Conservation (phyloP, 2,797 vertebrate species). For the Danio kyathit region DNA sequence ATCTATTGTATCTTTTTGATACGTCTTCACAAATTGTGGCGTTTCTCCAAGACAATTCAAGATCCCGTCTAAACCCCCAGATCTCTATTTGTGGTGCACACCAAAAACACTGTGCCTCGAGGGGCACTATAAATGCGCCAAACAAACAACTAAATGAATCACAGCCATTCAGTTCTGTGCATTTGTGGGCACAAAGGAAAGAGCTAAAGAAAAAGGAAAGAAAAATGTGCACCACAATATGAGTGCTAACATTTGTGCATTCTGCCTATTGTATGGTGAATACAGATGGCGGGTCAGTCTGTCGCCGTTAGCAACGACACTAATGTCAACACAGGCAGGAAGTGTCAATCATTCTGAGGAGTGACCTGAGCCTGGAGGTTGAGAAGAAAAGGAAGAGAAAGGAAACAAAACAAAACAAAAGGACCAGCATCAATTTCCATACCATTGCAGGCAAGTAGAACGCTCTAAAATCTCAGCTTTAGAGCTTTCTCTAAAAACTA, state of each 20-base stretch:
- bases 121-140: conserved; percentile 43
- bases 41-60: conserved; percentile 56
- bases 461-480: background rate
- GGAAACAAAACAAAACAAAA: background rate
- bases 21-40: conserved; percentile 38
- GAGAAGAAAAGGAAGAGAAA: conserved; percentile 3
- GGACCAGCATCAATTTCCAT: background rate
- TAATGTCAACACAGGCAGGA: conserved; percentile 1
- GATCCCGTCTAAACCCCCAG: conserved; percentile 56
- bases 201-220: background rate
- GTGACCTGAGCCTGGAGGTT: conserved; percentile 1
- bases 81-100: conserved; percentile 18
- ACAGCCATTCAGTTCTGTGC: conserved; percentile 45
- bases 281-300: conserved; percentile 1
- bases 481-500: background rate
- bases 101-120: conserved; percentile 19
- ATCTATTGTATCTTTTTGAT: conserved; percentile 51
- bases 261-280: conserved; percentile 12
- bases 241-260: background rate
- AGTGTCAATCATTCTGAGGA: conserved; percentile 7
- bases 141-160: conserved; percentile 57
- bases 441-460: background rate
- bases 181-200: conserved; percentile 15
- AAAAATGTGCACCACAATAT: background rate
- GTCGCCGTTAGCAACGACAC: conserved; percentile 17